phyloP scores from a whole-genome alignment of 2,797 vertebrate genomes.

The Parotocinclus haroldoi region DNA sequence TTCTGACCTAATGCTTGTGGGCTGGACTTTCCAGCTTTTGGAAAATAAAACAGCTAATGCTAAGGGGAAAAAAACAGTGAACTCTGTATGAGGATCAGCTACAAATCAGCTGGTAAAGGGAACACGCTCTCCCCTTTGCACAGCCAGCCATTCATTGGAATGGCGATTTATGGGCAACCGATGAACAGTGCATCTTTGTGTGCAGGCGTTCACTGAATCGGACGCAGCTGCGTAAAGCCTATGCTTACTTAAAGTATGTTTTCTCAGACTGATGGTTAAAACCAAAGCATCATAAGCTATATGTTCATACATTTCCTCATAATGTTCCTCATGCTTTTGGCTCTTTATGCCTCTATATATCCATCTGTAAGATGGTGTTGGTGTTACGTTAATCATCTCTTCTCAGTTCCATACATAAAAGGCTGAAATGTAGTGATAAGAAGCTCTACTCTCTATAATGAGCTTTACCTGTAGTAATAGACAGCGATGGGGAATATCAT shows the following conservation, averaged over 20 bases:
- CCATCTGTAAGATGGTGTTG: slow-evolving; percentile 68
- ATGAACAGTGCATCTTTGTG: slow-evolving; percentile 64
- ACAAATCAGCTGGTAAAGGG: slow-evolving; percentile 54
- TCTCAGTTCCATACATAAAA: slow-evolving; percentile 66
- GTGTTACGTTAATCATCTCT: slow-evolving; percentile 74
- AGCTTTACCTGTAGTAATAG: slow-evolving; percentile 74
- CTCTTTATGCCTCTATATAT: slow-evolving; percentile 54
- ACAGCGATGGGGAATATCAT: slow-evolving; percentile 46
- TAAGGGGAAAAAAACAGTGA: slow-evolving; percentile 24
- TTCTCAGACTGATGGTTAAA: slow-evolving; percentile 27
- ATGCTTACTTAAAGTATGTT: slow-evolving; percentile 26
- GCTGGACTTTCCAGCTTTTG: slow-evolving; percentile 3
- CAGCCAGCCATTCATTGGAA: slow-evolving; percentile 63
- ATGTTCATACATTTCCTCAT: slow-evolving; percentile 31
- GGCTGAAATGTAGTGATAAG: slow-evolving; percentile 58
- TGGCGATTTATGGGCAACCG: slow-evolving; percentile 57
- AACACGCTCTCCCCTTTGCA: slow-evolving; percentile 50
- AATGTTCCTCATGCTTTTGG: slow-evolving; percentile 54
- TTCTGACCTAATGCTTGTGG: slow-evolving; percentile 22
- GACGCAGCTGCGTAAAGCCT: slow-evolving; percentile 56
- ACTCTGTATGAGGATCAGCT: slow-evolving; percentile 43
- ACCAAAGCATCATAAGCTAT: slow-evolving; percentile 38
- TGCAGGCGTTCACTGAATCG: slow-evolving; percentile 53
- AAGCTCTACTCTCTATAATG: slow-evolving; percentile 68
- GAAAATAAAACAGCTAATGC: slow-evolving; percentile 44